Percentiles rank a stretch among this genome's conserved stretches.
phyloP scores from a whole-genome alignment of 2,113 vertebrate species.

The Condylura cristata region DNA sequence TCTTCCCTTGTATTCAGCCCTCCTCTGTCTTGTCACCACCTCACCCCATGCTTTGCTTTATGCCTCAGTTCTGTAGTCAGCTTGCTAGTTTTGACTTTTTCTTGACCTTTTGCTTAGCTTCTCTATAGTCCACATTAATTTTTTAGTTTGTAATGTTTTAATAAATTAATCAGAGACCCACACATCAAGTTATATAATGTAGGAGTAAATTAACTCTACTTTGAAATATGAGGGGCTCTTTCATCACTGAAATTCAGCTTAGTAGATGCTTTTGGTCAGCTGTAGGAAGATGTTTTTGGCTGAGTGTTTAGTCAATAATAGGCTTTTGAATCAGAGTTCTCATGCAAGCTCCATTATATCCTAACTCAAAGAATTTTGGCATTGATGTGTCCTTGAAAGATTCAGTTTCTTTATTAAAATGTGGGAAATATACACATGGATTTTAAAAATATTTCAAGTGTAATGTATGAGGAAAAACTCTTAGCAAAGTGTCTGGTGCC shows the following conservation, averaged over 20 bases:
- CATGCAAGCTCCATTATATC: neutral
- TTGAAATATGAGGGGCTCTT: neutral
- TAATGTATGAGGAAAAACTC: neutral
- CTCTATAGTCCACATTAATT: neutral
- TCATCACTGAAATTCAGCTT: neutral
- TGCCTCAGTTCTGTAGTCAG: too few species aligned
- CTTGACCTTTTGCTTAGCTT: too few species aligned
- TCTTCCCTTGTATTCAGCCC: too few species aligned
- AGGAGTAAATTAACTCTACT: neutral
- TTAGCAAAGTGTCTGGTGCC: neutral
- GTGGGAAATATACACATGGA: neutral
- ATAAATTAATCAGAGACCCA: neutral
- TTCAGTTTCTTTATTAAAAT: neutral
- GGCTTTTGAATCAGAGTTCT: neutral
- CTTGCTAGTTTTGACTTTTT: too few species aligned
- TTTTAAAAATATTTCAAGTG: neutral
- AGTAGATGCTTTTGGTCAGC: neutral
- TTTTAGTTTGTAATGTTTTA: neutral
- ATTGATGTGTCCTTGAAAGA: neutral
- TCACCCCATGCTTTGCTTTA: too few species aligned
- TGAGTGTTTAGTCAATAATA: neutral
- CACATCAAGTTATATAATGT: neutral
- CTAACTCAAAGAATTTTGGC: neutral
- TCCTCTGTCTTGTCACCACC: too few species aligned
- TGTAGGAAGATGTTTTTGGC: neutral